phyloP scores from a whole-genome alignment of 2,113 vertebrate genomes.

The Tyto alba region DNA sequence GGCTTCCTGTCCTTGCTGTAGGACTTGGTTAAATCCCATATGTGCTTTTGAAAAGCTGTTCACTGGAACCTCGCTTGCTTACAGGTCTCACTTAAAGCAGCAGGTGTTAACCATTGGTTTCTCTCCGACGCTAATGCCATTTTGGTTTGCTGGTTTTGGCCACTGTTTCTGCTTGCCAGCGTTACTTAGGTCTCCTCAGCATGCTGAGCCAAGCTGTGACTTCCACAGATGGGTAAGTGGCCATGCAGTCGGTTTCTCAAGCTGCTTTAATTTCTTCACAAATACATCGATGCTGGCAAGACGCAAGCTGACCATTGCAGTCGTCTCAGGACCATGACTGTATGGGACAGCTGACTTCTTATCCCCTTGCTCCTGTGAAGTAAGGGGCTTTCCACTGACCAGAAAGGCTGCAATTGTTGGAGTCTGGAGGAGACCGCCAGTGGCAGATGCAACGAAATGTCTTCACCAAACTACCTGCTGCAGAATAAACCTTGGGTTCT shows the following conservation, averaged over 20 bases:
- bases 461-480: background rate
- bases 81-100: background rate
- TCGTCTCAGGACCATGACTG: background rate
- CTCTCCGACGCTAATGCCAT: rapidly evolving
- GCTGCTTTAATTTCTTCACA: background rate
- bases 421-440: background rate
- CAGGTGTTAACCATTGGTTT: background rate
- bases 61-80: background rate
- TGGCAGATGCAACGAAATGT: background rate
- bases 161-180: background rate
- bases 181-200: background rate
- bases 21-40: background rate
- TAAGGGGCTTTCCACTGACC: background rate
- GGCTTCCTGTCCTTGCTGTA: background rate
- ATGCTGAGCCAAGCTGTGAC: background rate
- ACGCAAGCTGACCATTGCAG: background rate
- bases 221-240: background rate
- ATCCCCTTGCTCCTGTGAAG: background rate
- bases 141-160: background rate
- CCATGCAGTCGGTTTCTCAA: background rate
- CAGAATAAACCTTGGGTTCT: background rate
- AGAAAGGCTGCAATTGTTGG: background rate
- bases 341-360: background rate
- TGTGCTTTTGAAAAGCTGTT: background rate
- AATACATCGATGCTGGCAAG: background rate